A percentile compares a stretch with the other conserved stretches of the same genome.
Evolutionary conservation across 2,113 vertebrate genomes (phyloP).

Genomic region (Chionomys nivalis): DNA sequence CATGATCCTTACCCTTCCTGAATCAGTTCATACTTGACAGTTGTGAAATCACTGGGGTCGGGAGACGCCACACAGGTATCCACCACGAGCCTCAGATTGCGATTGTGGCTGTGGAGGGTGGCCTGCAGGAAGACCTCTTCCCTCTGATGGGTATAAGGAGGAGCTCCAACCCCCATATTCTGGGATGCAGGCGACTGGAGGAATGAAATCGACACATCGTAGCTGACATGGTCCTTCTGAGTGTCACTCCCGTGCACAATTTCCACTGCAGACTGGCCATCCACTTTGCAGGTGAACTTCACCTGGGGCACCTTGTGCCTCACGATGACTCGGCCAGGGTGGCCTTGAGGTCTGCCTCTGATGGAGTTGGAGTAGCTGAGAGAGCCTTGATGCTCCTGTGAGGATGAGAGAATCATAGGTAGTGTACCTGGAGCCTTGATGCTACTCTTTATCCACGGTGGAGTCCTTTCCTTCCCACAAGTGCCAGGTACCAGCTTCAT

Average conservation of each 20-base stretch:
- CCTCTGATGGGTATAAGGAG: neutral
- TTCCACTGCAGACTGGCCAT: neutral
- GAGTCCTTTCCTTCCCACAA: neutral
- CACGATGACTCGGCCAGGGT: slow-evolving; percentile 16
- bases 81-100: slow-evolving; percentile 67
- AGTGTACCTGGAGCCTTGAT: rapidly evolving
- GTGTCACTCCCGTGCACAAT: rapidly evolving
- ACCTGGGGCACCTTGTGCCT: slow-evolving; percentile 72
- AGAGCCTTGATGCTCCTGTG: slow-evolving; percentile 48
- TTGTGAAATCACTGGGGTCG: slow-evolving; percentile 69
- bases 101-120: slow-evolving; percentile 56
- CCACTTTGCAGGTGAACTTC: slow-evolving; percentile 70
- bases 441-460: too few species aligned
- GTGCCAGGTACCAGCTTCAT: neutral
- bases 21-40: slow-evolving; percentile 77
- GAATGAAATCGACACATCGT: slow-evolving; percentile 69
- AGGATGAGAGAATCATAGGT: neutral
- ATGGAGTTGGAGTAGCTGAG: slow-evolving; percentile 77
- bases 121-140: slow-evolving; percentile 79
- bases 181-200: slow-evolving; percentile 27
- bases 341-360: neutral
- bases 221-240: neutral
- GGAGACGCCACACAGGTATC: slow-evolving; percentile 83
- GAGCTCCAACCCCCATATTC: neutral
- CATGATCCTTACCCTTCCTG: slow-evolving; percentile 77